A percentile compares a stretch with the other conserved stretches of the same genome.
phyloP scores from a whole-genome alignment of 30 jellyfish, hydroid and myxozoan species.

The Hydractinia symbiolongicarpus region DNA sequence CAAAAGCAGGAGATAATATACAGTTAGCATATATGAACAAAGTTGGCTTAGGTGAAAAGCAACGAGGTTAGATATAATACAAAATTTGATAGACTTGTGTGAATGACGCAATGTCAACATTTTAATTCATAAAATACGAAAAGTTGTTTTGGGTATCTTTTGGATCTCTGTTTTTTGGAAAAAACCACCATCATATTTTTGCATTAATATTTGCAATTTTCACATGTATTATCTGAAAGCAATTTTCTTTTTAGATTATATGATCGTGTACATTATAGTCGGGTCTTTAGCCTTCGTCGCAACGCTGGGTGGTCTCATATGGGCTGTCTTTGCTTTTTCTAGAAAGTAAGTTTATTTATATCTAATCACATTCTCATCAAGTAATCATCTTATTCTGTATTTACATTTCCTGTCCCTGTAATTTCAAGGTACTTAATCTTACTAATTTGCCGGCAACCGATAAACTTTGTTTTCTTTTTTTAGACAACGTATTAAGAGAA shows the following conservation, averaged over 20 bases:
- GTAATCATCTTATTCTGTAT: not conserved
- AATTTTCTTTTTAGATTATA: conserved; percentile 31
- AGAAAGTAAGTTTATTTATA: conserved; percentile 40
- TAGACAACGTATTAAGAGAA: conserved; percentile 54
- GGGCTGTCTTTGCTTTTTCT: conserved; percentile 62
- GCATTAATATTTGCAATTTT: no score
- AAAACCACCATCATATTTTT: no score
- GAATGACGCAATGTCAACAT: no score
- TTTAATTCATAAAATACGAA: no score
- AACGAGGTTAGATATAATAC: conserved; percentile 55
- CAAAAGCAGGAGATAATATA: conserved; percentile 68
- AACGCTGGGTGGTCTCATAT: conserved; percentile 67
- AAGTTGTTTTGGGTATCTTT: no score
- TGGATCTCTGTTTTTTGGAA: no score
- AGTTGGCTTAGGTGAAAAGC: conserved; percentile 80
- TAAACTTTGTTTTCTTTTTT: not conserved
- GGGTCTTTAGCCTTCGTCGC: conserved; percentile 89
- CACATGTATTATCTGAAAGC: no score
- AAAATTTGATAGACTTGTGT: not conserved
- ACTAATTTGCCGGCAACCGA: no score
- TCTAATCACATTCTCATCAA: not conserved
- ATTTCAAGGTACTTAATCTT: not conserved
- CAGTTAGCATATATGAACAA: conserved; percentile 89
- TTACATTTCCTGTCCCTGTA: not conserved
- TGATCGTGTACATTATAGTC: conserved; percentile 73